phyloP scores from a whole-genome alignment of 2,113 vertebrate species.

The human region DNA sequence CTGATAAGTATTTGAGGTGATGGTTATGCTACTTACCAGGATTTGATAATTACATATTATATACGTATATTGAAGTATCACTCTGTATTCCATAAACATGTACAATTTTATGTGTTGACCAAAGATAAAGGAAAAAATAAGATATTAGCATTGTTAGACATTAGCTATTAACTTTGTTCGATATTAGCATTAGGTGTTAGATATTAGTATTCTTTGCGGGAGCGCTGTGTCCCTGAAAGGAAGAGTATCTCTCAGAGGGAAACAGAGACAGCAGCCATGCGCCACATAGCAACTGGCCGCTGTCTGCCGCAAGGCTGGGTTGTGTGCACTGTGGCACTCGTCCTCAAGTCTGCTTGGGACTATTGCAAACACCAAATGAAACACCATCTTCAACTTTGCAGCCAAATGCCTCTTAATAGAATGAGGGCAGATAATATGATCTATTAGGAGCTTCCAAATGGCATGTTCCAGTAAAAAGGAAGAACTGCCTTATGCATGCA shows the following conservation, averaged over 20 bases:
- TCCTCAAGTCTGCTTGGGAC: not conserved
- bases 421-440: not conserved
- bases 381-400: not conserved
- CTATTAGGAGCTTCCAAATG: not conserved
- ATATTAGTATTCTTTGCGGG: not conserved
- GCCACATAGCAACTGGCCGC: fast-evolving
- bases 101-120: not conserved
- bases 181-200: too few relatives aligned
- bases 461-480: not conserved
- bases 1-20: not conserved
- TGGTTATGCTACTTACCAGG: not conserved
- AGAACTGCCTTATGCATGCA: not conserved
- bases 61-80: not conserved
- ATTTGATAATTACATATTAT: not conserved
- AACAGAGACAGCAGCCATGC: not conserved
- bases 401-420: not conserved
- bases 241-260: not conserved
- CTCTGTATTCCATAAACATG: not conserved
- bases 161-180: too few relatives aligned
- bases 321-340: not conserved
- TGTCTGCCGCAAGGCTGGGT: fast-evolving
- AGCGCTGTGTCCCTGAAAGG: not conserved
- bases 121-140: not conserved
- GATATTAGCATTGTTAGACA: too few relatives aligned
- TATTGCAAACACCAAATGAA: not conserved